Conservation (phyloP, 2,113 vertebrate genomes). For the Acrocephalus kingi region DNA sequence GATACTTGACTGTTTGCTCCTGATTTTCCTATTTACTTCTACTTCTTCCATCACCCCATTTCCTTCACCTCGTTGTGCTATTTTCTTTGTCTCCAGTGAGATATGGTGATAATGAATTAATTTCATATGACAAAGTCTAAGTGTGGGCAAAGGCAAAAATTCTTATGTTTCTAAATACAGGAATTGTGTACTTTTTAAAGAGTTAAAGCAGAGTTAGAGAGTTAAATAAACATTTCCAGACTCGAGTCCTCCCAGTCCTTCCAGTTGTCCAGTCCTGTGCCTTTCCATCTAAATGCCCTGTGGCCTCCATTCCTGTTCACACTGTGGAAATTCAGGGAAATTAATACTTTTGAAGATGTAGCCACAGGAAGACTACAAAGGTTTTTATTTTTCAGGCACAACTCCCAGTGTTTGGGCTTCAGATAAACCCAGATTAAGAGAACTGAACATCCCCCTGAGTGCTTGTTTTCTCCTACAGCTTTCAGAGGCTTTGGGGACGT, state of each 20-base stretch:
- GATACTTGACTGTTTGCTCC: background rate
- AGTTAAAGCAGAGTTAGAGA: background rate
- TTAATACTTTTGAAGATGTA: background rate
- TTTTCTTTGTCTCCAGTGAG: background rate
- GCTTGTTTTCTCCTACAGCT: background rate
- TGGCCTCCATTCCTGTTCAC: background rate
- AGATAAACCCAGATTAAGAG: background rate
- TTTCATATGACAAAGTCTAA: background rate
- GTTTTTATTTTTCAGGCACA: background rate
- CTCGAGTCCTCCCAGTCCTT: background rate
- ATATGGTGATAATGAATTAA: background rate
- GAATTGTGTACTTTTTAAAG: background rate
- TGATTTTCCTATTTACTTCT: background rate
- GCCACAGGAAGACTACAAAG: background rate
- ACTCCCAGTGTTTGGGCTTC: background rate
- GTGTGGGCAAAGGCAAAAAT: background rate
- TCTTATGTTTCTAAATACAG: background rate
- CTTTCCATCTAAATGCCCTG: rapidly evolving
- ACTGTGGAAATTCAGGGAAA: background rate
- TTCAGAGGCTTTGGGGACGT: background rate
- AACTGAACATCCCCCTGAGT: background rate
- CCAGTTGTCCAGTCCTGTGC: background rate
- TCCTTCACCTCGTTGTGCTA: background rate
- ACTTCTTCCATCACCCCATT: background rate
- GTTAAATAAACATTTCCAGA: background rate